These are phyloP conservation scores for Phylloscopus trochilus DNA, from an alignment of 2,113 vertebrate genomes.

Conservation along the genomic window DNA sequence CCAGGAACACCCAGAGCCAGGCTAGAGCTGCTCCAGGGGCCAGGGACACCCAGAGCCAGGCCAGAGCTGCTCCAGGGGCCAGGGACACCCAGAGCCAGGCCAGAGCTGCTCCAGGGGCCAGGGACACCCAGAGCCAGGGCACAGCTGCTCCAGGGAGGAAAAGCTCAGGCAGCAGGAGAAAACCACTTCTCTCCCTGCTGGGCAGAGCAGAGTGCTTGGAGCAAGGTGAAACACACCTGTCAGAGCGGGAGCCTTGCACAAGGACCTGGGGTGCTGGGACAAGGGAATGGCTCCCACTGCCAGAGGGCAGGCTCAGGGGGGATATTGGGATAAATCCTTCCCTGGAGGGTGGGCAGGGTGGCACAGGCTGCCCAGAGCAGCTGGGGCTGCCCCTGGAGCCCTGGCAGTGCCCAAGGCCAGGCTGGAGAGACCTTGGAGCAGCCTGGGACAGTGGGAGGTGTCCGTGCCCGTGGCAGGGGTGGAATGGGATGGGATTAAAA, in stretches of 20 bases:
- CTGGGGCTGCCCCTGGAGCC: neutral
- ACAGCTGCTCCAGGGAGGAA: neutral
- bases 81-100: neutral
- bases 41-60: neutral
- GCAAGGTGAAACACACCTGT: neutral
- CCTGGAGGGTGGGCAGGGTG: neutral
- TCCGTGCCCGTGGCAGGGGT: neutral
- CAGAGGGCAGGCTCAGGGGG: neutral
- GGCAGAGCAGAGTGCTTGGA: neutral
- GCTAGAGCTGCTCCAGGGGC: no score
- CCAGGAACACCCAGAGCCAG: neutral
- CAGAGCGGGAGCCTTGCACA: neutral
- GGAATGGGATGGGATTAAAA: neutral
- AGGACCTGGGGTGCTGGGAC: neutral
- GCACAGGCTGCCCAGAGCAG: neutral
- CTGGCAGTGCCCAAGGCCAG: neutral
- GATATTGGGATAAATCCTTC: accelerated
- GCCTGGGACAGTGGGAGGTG: accelerated
- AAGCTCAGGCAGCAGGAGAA: neutral
- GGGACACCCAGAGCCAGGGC: neutral
- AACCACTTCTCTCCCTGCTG: neutral
- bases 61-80: no score
- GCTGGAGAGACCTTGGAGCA: neutral
- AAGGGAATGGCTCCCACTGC: neutral
- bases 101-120: no score